A percentile compares a stretch with the other conserved stretches of the same genome.
phyloP scores from a whole-genome alignment of 2,797 vertebrate species.

The Pitangus sulphuratus region DNA sequence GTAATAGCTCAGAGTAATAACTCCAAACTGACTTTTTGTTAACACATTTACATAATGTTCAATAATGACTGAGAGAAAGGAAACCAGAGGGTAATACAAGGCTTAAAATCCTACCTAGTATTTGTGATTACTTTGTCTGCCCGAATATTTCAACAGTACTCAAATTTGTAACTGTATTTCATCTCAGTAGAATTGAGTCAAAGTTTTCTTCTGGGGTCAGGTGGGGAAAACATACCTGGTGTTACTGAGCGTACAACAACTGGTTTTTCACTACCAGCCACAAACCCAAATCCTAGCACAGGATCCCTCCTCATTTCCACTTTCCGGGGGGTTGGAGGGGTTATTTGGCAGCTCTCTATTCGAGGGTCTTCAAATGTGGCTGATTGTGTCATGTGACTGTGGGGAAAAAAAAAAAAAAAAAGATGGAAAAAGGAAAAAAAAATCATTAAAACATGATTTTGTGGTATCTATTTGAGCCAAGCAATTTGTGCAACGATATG shows the following conservation, averaged over 20 bases:
- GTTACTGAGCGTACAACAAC: constrained; percentile 98
- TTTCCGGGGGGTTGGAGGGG: constrained; percentile 91
- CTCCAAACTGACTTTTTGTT: not conserved
- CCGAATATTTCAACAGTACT: not conserved
- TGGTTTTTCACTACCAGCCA: constrained; percentile 98
- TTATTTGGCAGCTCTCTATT: constrained; percentile 91
- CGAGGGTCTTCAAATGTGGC: constrained; percentile 93
- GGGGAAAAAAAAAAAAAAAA: constrained; percentile 54
- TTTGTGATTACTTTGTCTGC: not conserved
- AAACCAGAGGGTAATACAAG: not conserved
- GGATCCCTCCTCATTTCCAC: constrained; percentile 99
- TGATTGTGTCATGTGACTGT: constrained; percentile 92
- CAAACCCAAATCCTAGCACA: constrained; percentile 97
- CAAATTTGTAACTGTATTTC: not conserved
- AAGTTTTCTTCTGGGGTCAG: not conserved
- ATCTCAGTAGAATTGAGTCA: not conserved
- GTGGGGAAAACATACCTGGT: constrained; percentile 84
- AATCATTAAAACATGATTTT: constrained; percentile 61
- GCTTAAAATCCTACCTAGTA: not conserved
- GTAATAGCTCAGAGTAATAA: not conserved
- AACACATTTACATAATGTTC: not conserved
- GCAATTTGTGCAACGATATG: constrained; percentile 23
- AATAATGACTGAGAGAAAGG: not conserved
- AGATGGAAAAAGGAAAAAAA: constrained; percentile 56
- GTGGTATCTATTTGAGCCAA: constrained; percentile 19